Conservation (phyloP, 2,888 invertebrate species). For the Drosophila yooni region DNA sequence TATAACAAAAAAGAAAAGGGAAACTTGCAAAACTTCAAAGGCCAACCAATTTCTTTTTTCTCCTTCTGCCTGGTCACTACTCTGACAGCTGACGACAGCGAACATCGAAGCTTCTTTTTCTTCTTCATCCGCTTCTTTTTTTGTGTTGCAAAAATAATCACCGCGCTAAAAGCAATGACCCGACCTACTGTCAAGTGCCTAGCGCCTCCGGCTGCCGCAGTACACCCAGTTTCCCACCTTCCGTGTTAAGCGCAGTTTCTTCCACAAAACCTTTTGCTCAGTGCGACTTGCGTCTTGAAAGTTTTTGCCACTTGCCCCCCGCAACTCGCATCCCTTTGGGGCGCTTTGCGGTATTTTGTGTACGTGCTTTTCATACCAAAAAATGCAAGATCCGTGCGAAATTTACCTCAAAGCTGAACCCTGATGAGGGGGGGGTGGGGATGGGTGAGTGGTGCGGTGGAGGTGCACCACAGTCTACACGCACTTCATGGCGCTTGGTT, state of each 20-base stretch:
- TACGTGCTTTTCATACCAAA: conserved; percentile 72
- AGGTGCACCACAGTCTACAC: conserved; percentile 24
- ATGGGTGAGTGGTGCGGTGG: background rate
- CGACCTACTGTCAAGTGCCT: conserved; percentile 48
- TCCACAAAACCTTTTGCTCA: conserved; percentile 43
- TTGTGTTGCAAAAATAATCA: conserved; percentile 57
- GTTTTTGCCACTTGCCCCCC: conserved; percentile 24
- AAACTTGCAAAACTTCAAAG: conserved; percentile 55
- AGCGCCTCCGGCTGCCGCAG: background rate
- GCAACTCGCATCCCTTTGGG: conserved; percentile 22
- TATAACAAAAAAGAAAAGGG: conserved; percentile 2
- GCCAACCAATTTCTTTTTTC: conserved; percentile 37
- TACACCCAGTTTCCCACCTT: background rate
- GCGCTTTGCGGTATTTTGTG: conserved; percentile 68
- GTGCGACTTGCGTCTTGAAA: conserved; percentile 49
- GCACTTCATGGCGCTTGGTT: conserved; percentile 72
- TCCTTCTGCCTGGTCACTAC: conserved; percentile 48
- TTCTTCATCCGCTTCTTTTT: conserved; percentile 1
- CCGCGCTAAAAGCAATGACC: conserved; percentile 72
- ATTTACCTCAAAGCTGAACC: conserved; percentile 52
- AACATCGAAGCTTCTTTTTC: conserved; percentile 40
- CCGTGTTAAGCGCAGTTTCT: conserved; percentile 44
- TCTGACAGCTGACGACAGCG: conserved; percentile 61
- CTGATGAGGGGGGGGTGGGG: background rate
- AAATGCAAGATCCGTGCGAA: conserved; percentile 54